Evolutionary conservation across 2,888 invertebrate species (phyloP).

Genomic region (Amphiduros pacificus): DNA sequence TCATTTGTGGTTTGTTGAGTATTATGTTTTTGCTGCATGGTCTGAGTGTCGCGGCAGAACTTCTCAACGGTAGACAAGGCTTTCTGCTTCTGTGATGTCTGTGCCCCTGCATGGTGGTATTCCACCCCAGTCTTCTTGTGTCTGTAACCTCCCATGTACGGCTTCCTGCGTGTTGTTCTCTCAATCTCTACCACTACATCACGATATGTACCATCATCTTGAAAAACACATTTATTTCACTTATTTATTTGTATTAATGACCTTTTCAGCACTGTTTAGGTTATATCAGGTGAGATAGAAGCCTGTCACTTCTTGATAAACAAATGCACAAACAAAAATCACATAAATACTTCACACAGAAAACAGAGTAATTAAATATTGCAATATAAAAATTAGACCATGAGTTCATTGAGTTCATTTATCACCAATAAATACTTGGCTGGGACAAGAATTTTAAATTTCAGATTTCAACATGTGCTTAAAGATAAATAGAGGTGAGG

Average conservation of each 20-base stretch:
- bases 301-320: too few relatives aligned
- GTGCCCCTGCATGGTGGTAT: conserved; percentile 81
- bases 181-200: conserved; percentile 59
- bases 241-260: too few relatives aligned
- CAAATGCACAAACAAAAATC: too few relatives aligned
- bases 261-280: too few relatives aligned
- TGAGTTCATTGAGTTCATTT: neutral
- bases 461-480: neutral
- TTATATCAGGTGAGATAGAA: too few relatives aligned
- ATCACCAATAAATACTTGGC: neutral
- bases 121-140: conserved; percentile 71
- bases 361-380: neutral
- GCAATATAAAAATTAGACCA: neutral
- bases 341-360: neutral
- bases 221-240: too few relatives aligned
- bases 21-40: conserved; percentile 47
- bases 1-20: conserved; percentile 56
- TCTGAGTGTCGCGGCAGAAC: conserved; percentile 59
- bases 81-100: conserved; percentile 67
- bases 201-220: conserved; percentile 42
- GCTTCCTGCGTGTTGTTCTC: conserved; percentile 65
- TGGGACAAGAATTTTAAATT: neutral
- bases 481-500: neutral
- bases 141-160: conserved; percentile 79
- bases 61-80: conserved; percentile 41